A percentile compares a stretch with the other conserved stretches of the same genome.
These are phyloP conservation scores for Oreochromis tanganicae DNA, from an alignment of 2,113 vertebrate genomes.

Conservation along the genomic window DNA sequence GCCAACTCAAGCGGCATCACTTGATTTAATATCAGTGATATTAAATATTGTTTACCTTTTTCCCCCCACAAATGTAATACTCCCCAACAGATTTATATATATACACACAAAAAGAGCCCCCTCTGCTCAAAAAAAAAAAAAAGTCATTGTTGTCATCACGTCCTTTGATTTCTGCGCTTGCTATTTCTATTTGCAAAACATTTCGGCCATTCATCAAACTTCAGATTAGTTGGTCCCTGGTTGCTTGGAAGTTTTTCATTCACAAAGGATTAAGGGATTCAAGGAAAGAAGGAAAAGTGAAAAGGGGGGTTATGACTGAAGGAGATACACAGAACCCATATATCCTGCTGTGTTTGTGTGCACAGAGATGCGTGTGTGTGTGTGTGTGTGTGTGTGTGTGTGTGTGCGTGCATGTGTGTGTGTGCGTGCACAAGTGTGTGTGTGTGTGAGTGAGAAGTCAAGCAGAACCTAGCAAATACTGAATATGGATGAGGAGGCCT, in stretches of 20 bases:
- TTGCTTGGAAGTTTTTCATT: slow-evolving; percentile 39
- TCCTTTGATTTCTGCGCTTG: not conserved
- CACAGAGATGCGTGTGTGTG: not conserved
- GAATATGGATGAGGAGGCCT: slow-evolving; percentile 67
- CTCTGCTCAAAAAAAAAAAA: not conserved
- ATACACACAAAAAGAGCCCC: not conserved
- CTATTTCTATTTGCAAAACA: slow-evolving; percentile 31
- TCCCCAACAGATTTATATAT: not conserved
- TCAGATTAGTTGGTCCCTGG: slow-evolving; percentile 22
- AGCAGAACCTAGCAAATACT: slow-evolving; percentile 41
- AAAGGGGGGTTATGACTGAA: slow-evolving; percentile 4
- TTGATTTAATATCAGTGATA: not conserved
- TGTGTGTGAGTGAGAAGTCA: slow-evolving; percentile 15
- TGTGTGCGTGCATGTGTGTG: not conserved
- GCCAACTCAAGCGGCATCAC: not conserved
- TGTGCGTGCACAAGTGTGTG: not conserved
- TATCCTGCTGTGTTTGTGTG: not conserved
- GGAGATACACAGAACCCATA: slow-evolving; percentile 19
- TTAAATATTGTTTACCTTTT: not conserved
- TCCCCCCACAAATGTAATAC: not conserved
- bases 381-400: not conserved
- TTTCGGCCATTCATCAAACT: slow-evolving; percentile 34
- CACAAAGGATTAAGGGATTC: slow-evolving; percentile 52
- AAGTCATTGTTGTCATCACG: not conserved
- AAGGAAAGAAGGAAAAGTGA: not conserved